phyloP scores from a whole-genome alignment of 2,888 invertebrate species.

The Drosophila aldrichi region DNA sequence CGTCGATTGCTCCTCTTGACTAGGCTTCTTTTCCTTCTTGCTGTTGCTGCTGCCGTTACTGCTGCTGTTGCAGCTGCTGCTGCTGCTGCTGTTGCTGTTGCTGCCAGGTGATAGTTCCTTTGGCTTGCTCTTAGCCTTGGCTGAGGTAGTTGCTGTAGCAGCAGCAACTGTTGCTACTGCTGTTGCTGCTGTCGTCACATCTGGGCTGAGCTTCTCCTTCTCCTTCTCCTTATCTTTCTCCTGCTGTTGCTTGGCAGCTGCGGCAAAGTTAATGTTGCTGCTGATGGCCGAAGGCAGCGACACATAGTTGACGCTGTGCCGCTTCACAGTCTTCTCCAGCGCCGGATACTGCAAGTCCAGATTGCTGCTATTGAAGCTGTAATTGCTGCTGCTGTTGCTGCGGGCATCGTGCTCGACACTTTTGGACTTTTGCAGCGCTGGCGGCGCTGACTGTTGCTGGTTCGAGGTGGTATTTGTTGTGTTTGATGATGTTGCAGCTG shows the following conservation, averaged over 20 bases:
- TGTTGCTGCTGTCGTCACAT: slow-evolving; percentile 31
- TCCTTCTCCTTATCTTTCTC: slow-evolving; percentile 2
- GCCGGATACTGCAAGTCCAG: slow-evolving; percentile 85
- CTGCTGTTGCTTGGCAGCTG: slow-evolving; percentile 57
- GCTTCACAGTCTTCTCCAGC: slow-evolving; percentile 85
- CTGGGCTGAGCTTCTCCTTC: slow-evolving; percentile 25
- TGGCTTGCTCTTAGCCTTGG: slow-evolving; percentile 60
- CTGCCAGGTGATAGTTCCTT: slow-evolving; percentile 53
- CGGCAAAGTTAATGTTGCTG: slow-evolving; percentile 47
- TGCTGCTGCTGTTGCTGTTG: slow-evolving; percentile 15
- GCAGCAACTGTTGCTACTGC: slow-evolving; percentile 11
- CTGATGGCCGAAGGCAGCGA: slow-evolving; percentile 33
- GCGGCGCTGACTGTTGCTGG: slow-evolving; percentile 36
- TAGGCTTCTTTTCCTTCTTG: slow-evolving; percentile 33
- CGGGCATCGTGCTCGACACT: slow-evolving; percentile 83
- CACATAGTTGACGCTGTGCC: slow-evolving; percentile 81
- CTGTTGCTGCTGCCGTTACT: not conserved
- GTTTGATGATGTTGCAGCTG: slow-evolving; percentile 5
- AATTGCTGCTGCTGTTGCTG: slow-evolving; percentile 33
- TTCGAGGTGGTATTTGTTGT: slow-evolving; percentile 24
- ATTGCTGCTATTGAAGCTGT: slow-evolving; percentile 82
- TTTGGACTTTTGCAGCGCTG: slow-evolving; percentile 84
- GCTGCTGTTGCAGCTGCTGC: slow-evolving; percentile 14
- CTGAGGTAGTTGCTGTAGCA: slow-evolving; percentile 58
- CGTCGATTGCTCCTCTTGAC: slow-evolving; percentile 50